phyloP scores from a whole-genome alignment of 2,113 vertebrate genomes.

The Tupaia chinensis region DNA sequence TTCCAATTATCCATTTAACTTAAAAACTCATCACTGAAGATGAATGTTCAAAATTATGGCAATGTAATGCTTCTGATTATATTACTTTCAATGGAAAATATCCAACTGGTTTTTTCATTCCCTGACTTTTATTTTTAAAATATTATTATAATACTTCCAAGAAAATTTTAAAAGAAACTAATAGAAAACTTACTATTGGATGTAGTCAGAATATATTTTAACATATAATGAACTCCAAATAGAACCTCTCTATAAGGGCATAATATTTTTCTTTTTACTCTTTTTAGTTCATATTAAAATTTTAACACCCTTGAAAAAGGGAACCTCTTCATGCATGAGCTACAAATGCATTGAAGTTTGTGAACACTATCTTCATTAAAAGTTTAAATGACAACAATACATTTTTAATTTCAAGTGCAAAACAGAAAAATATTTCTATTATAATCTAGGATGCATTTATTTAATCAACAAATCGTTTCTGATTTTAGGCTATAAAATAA shows the following conservation, averaged over 20 bases:
- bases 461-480: constrained; percentile 44
- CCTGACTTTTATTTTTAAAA: not conserved
- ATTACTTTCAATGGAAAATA: constrained; percentile 61
- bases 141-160: constrained; percentile 12
- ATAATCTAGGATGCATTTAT: not conserved
- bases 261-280: not conserved
- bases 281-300: not conserved
- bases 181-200: constrained; percentile 18
- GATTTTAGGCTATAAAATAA: constrained; percentile 38
- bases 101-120: constrained; percentile 37
- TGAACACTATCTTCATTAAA: constrained; percentile 61
- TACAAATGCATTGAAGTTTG: constrained; percentile 35
- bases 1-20: constrained; percentile 15
- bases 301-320: constrained; percentile 50
- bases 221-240: not conserved
- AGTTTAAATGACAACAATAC: constrained; percentile 55
- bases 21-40: constrained; percentile 63
- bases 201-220: constrained; percentile 8
- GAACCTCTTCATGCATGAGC: not conserved
- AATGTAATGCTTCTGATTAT: constrained; percentile 50
- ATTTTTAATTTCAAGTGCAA: constrained; percentile 71
- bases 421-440: constrained; percentile 56
- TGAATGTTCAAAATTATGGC: constrained; percentile 56
- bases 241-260: not conserved
- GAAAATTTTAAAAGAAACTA: constrained; percentile 4